phyloP scores from a whole-genome alignment of 2,888 invertebrate genomes.

The Leptopterna dolabrata region DNA sequence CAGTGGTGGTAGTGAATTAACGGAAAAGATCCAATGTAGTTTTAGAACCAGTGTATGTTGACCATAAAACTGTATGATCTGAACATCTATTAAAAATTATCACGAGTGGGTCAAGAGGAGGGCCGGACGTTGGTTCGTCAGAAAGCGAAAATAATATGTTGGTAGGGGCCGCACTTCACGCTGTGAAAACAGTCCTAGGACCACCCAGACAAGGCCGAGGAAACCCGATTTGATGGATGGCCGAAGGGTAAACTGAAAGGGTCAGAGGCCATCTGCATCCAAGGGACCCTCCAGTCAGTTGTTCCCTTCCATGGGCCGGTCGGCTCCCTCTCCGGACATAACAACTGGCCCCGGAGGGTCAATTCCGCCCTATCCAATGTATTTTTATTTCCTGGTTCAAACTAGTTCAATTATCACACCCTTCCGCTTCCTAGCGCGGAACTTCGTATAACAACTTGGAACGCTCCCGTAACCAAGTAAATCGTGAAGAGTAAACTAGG shows the following conservation, averaged over 20 bases:
- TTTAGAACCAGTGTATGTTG: too few relatives aligned
- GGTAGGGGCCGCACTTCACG: not conserved
- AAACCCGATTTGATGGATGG: conserved; percentile 26
- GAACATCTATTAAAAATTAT: too few relatives aligned
- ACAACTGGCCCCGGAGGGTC: conserved; percentile 12
- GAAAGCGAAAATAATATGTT: too few relatives aligned
- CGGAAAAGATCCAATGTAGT: too few relatives aligned
- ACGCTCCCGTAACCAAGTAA: not conserved
- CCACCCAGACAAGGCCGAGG: conserved; percentile 12
- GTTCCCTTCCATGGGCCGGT: not conserved
- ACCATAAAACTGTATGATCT: too few relatives aligned
- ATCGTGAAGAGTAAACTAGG: not conserved
- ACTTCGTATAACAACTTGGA: not conserved
- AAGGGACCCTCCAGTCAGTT: not conserved
- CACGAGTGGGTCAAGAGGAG: too few relatives aligned
- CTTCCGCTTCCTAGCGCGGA: not conserved
- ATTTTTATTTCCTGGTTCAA: conserved; percentile 57
- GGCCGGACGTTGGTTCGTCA: too few relatives aligned
- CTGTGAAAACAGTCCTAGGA: not conserved
- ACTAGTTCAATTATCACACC: conserved; percentile 51
- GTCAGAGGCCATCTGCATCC: conserved; percentile 39
- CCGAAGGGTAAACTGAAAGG: not conserved
- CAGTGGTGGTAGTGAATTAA: too few relatives aligned
- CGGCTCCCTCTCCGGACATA: not conserved
- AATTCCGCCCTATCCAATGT: conserved; percentile 23